These are phyloP conservation scores for Tachypleus tridentatus DNA, from an alignment of 1,140 invertebrate species.

Conservation along the genomic window DNA sequence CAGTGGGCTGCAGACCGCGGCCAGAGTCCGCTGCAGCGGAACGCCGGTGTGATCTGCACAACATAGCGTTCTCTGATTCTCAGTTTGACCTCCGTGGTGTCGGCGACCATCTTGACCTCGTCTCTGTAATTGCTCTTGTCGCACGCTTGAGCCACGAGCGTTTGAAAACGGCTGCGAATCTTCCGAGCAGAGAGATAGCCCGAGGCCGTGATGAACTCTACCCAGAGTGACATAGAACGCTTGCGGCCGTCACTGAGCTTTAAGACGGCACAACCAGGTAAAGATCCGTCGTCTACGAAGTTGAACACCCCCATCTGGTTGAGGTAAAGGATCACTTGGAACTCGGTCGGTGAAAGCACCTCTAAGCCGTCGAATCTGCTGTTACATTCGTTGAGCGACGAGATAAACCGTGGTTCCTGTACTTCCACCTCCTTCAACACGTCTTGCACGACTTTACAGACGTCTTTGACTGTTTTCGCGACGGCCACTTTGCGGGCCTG, in stretches of 20 bases:
- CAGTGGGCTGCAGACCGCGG: slow-evolving; percentile 86
- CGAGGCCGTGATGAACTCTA: slow-evolving; percentile 89
- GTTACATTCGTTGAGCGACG: slow-evolving; percentile 75
- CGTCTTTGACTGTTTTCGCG: slow-evolving; percentile 71
- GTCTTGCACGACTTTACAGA: slow-evolving; percentile 88
- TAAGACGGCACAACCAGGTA: slow-evolving; percentile 85
- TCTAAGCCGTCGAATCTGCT: slow-evolving; percentile 71
- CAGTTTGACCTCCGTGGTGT: slow-evolving; percentile 75
- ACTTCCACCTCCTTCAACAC: slow-evolving; percentile 91
- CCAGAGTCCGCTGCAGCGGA: slow-evolving; percentile 88
- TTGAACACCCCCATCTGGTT: slow-evolving; percentile 94
- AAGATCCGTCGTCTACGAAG: slow-evolving; percentile 84
- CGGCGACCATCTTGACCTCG: slow-evolving; percentile 79
- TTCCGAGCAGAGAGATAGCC: slow-evolving; percentile 85
- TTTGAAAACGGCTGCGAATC: slow-evolving; percentile 81
- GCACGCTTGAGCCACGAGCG: slow-evolving; percentile 76
- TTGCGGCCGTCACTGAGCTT: slow-evolving; percentile 87
- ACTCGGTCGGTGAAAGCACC: slow-evolving; percentile 75
- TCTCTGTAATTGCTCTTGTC: slow-evolving; percentile 82
- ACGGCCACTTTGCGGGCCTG: slow-evolving; percentile 66
- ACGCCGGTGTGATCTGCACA: slow-evolving; percentile 78
- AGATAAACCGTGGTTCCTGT: slow-evolving; percentile 90
- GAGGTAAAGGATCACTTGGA: slow-evolving; percentile 84
- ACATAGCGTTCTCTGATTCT: slow-evolving; percentile 71
- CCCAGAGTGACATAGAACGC: slow-evolving; percentile 89